These are phyloP conservation scores for Thysanoteuthis rhombus DNA, from an alignment of 2,888 invertebrate genomes.

Conservation along the genomic window DNA sequence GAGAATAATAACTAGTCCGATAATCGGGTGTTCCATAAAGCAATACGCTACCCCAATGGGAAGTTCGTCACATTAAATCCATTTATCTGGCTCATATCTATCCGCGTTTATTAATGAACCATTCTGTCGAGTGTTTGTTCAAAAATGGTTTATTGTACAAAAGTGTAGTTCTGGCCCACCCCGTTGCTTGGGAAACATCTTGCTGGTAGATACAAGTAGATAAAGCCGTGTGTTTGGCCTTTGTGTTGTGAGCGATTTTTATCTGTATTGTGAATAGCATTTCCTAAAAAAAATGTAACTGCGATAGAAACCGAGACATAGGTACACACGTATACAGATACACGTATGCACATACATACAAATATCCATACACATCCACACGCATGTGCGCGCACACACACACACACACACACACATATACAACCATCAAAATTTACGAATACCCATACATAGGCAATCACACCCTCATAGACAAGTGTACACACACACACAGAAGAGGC, in stretches of 20 bases:
- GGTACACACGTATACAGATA: too few species aligned
- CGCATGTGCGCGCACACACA: too few species aligned
- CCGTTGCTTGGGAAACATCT: neutral
- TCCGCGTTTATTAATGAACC: neutral
- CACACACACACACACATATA: too few species aligned
- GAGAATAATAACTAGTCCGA: too few species aligned
- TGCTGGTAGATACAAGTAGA: neutral
- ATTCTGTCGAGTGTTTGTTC: neutral
- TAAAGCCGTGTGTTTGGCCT: neutral
- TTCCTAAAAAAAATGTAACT: neutral
- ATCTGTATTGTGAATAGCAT: neutral
- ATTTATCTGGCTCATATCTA: neutral
- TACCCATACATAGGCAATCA: too few species aligned
- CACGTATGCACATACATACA: too few species aligned
- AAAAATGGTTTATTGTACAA: neutral
- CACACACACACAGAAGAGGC: too few species aligned
- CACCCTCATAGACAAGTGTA: too few species aligned
- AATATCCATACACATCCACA: too few species aligned
- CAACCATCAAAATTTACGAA: too few species aligned
- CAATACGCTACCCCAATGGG: neutral
- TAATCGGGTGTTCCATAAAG: neutral
- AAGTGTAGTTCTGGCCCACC: neutral
- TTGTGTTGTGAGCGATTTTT: neutral
- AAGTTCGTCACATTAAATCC: neutral
- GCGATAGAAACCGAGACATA: neutral